Percentiles rank a stretch among this genome's conserved stretches.
Conservation (phyloP, 1,140 invertebrate genomes). For the Hyles vespertilio region DNA sequence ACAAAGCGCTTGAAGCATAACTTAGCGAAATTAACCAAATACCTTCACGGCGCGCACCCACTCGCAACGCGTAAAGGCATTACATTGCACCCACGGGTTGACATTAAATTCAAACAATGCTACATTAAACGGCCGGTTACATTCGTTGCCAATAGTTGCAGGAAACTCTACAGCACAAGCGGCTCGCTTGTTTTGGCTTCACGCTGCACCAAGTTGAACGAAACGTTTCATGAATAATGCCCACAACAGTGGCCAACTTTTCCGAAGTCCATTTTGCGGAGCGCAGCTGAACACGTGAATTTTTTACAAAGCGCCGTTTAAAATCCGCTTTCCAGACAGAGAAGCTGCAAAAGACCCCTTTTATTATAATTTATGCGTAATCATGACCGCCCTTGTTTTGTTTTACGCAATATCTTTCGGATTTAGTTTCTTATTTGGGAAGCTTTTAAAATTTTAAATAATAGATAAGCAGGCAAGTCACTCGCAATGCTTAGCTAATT, state of each 20-base stretch:
- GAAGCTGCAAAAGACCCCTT: background rate
- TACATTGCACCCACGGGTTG: conserved; percentile 9
- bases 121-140: conserved; percentile 14
- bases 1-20: conserved; percentile 4
- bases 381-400: conserved; percentile 18
- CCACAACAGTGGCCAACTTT: conserved; percentile 1
- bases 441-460: conserved; percentile 1
- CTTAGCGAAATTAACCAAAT: conserved; percentile 14
- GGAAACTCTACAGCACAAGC: conserved; percentile 3
- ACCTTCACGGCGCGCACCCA: conserved; percentile 12
- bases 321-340: background rate
- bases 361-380: conserved; percentile 23
- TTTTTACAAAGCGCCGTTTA: conserved; percentile 4
- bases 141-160: conserved; percentile 13
- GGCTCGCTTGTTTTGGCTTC: background rate
- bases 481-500: too few species aligned
- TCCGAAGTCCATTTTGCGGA: background rate
- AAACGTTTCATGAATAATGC: conserved; percentile 4
- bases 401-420: background rate
- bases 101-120: conserved; percentile 16
- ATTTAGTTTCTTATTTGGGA: background rate
- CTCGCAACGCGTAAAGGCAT: conserved; percentile 7
- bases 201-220: background rate
- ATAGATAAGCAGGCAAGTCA: background rate
- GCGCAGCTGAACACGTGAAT: conserved; percentile 1